These are phyloP conservation scores for Sclerurus mexicanus DNA, from an alignment of 2,113 vertebrate species.

Conservation along the genomic window DNA sequence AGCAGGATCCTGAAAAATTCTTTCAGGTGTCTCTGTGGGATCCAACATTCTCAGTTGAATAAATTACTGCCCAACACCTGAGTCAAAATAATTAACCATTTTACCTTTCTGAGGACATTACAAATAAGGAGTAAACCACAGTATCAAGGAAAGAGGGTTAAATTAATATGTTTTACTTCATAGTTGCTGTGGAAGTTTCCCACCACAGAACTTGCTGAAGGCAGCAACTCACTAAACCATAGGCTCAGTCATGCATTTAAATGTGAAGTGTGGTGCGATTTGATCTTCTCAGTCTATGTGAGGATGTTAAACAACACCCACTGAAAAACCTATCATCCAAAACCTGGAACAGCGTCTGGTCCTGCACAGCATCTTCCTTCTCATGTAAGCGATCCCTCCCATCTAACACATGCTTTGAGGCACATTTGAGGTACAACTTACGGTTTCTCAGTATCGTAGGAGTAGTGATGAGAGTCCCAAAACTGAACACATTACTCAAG, in stretches of 20 bases:
- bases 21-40: neutral
- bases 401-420: neutral
- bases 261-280: neutral
- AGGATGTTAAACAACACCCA: neutral
- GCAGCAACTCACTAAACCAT: neutral
- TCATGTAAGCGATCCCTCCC: neutral
- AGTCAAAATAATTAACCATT: neutral
- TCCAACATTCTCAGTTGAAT: neutral
- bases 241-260: neutral
- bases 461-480: neutral
- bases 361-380: neutral
- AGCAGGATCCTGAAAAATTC: neutral
- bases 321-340: neutral
- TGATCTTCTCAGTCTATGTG: neutral
- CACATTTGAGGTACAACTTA: neutral
- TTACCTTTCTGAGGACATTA: neutral
- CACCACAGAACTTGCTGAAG: neutral
- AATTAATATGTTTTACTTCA: neutral
- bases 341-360: neutral
- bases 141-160: neutral
- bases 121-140: neutral
- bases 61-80: neutral
- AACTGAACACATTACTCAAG: neutral
- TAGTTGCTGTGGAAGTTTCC: neutral
- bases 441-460: neutral